A percentile compares a stretch with the other conserved stretches of the same genome.
These are phyloP conservation scores for Pristiophorus japonicus DNA, from an alignment of 2,113 vertebrate genomes.

Conservation along the genomic window DNA sequence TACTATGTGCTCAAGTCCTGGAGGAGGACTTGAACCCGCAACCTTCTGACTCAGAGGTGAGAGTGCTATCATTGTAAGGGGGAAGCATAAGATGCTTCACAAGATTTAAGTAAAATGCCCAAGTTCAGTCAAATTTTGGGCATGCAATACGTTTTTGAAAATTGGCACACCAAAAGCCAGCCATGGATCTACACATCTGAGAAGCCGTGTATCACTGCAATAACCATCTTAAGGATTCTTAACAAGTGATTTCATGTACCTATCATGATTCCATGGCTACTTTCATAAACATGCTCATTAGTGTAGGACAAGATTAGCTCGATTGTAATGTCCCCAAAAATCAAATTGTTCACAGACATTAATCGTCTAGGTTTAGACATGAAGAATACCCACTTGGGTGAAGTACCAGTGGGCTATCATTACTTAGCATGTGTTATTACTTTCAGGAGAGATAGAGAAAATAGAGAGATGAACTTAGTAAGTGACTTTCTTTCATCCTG, in stretches of 20 bases:
- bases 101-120: neutral
- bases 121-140: neutral
- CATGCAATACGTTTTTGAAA: neutral
- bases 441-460: neutral
- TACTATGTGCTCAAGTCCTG: neutral
- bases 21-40: neutral
- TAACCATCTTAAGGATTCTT: neutral
- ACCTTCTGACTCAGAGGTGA: neutral
- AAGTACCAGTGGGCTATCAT: neutral
- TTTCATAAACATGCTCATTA: neutral
- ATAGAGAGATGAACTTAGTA: neutral
- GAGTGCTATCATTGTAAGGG: neutral
- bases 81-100: neutral
- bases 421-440: no score
- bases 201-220: neutral
- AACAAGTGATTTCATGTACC: neutral
- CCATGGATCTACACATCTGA: neutral
- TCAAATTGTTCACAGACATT: neutral
- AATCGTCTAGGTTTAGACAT: neutral
- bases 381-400: neutral
- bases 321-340: neutral
- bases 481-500: neutral
- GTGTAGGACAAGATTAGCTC: neutral
- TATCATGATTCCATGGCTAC: neutral
- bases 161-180: neutral